Evolutionary conservation across 2,888 invertebrate species (phyloP).

Genomic region (Orchestes rusci): DNA sequence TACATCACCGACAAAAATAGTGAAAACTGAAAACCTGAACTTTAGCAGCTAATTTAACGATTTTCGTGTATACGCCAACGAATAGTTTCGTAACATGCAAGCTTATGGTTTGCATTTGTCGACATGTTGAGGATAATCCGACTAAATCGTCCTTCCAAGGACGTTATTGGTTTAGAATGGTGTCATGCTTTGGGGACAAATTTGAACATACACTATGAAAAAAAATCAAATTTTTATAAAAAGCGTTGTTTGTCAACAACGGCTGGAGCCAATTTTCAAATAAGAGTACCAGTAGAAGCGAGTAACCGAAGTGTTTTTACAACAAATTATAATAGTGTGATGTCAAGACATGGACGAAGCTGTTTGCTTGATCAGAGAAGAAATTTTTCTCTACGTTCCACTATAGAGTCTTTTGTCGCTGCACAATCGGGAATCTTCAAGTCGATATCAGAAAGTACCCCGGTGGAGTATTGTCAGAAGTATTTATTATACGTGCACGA

Average conservation of each 20-base stretch:
- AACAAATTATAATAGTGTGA: too few relatives aligned
- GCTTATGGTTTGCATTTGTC: slow-evolving; percentile 8
- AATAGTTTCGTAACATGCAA: slow-evolving; percentile 20
- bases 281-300: too few relatives aligned
- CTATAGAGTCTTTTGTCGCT: slow-evolving; percentile 42
- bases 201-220: too few relatives aligned
- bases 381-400: slow-evolving; percentile 37
- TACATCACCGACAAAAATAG: slow-evolving; percentile 23
- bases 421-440: slow-evolving; percentile 43
- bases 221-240: too few relatives aligned
- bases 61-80: slow-evolving; percentile 7
- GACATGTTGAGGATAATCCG: slow-evolving; percentile 22
- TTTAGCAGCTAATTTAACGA: slow-evolving; percentile 15
- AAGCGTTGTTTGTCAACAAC: too few relatives aligned
- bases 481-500: slow-evolving; percentile 62
- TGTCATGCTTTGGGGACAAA: too few relatives aligned
- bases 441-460: slow-evolving; percentile 59
- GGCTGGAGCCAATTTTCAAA: too few relatives aligned
- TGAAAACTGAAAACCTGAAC: slow-evolving; percentile 13
- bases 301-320: too few relatives aligned
- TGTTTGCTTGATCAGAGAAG: slow-evolving; percentile 27
- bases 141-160: slow-evolving; percentile 1
- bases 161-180: too few relatives aligned
- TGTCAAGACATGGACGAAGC: background rate
- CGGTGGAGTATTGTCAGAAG: slow-evolving; percentile 61